Percentiles rank a stretch among this genome's conserved stretches.
Evolutionary conservation across 2,888 invertebrate genomes (phyloP).

Genomic region (Caenorhabditis plicata): DNA sequence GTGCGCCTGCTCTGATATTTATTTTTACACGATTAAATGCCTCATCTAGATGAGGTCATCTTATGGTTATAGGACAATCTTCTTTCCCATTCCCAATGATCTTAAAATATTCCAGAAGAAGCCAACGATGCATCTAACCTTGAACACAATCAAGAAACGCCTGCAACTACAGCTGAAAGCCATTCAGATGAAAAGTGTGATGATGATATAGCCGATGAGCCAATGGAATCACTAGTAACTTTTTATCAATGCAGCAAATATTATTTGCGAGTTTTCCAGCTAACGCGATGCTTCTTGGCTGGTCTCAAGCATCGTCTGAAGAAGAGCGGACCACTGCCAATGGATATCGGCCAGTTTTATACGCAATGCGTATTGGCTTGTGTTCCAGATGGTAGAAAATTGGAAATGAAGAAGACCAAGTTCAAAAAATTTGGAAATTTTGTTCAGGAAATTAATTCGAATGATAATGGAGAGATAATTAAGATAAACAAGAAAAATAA

Average conservation of each 20-base stretch:
- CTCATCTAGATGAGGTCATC: no score
- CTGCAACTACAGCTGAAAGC: not conserved
- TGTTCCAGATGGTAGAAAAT: constrained; percentile 44
- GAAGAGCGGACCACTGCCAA: constrained; percentile 45
- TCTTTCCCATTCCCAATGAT: no score
- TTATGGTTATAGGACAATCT: no score
- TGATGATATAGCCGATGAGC: constrained; percentile 1
- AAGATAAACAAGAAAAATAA: constrained; percentile 51
- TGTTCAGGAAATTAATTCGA: constrained; percentile 35
- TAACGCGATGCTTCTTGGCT: constrained; percentile 51
- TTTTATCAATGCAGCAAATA: not conserved
- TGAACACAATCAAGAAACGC: not conserved
- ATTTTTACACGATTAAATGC: no score
- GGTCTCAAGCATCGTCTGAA: constrained; percentile 48
- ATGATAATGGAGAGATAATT: constrained; percentile 41
- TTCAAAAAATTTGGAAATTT: constrained; percentile 62
- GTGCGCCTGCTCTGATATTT: no score
- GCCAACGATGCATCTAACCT: not conserved
- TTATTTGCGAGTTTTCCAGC: constrained; percentile 20
- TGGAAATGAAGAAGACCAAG: constrained; percentile 63
- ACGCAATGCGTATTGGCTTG: constrained; percentile 37
- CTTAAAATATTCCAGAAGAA: not conserved
- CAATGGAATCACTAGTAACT: constrained; percentile 4
- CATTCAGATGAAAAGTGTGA: constrained; percentile 1
- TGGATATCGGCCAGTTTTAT: constrained; percentile 59